These are phyloP conservation scores for Heliconius charithonia DNA, from an alignment of 2,888 invertebrate species.

Conservation along the genomic window DNA sequence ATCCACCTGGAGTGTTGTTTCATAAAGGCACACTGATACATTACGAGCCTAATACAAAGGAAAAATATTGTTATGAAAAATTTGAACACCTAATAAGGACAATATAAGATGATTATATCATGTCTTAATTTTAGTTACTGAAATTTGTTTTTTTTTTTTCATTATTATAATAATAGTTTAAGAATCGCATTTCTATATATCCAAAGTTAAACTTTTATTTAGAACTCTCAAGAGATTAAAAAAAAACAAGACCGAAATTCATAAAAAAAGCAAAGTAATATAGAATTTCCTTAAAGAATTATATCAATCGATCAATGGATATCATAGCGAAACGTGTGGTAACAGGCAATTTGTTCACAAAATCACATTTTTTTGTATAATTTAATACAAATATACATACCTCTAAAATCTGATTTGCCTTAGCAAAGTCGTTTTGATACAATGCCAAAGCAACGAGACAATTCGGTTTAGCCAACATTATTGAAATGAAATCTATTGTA, in stretches of 20 bases:
- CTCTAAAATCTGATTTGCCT: constrained; percentile 91
- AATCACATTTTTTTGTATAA: background rate
- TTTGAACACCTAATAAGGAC: constrained; percentile 83
- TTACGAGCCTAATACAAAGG: constrained; percentile 82
- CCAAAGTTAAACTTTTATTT: background rate
- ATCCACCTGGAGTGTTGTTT: constrained; percentile 83
- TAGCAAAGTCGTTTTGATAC: constrained; percentile 87
- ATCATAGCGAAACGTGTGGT: background rate
- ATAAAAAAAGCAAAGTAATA: background rate
- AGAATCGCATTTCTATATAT: background rate
- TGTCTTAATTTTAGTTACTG: background rate
- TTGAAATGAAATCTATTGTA: constrained; percentile 82
- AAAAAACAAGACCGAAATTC: no score
- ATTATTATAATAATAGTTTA: background rate
- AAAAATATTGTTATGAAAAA: constrained; percentile 82
- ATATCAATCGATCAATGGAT: background rate
- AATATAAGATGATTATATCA: constrained; percentile 55
- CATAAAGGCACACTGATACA: constrained; percentile 60
- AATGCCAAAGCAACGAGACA: constrained; percentile 90
- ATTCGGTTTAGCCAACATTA: constrained; percentile 90
- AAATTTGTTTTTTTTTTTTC: background rate
- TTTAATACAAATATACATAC: constrained; percentile 76
- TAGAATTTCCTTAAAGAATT: background rate
- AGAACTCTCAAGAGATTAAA: no score
- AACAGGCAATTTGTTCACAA: background rate